Evolutionary conservation across 2,797 vertebrate genomes (phyloP).

Genomic region (Hozukius guyotensis): DNA sequence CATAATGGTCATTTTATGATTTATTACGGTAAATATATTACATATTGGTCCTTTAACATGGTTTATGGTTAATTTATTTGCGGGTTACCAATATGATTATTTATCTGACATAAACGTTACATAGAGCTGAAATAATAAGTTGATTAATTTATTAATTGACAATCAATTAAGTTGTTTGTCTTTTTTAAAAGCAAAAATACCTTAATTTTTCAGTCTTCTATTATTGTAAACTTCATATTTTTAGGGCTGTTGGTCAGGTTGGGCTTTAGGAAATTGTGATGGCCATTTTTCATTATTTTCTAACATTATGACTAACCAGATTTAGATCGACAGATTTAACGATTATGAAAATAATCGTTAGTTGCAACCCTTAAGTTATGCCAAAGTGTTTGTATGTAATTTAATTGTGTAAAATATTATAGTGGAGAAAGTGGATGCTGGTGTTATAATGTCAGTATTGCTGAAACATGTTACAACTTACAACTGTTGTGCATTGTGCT

Average conservation of each 20-base stretch:
- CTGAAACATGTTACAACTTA: not conserved
- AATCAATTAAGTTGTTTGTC: not conserved
- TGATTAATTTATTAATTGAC: not conserved
- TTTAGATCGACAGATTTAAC: not conserved
- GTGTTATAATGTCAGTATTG: not conserved
- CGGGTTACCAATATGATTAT: not conserved
- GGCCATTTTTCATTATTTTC: not conserved
- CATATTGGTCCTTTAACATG: not conserved
- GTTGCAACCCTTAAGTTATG: not conserved
- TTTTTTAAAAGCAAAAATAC: not conserved
- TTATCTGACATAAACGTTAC: not conserved
- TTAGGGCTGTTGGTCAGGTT: not conserved
- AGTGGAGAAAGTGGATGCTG: not conserved
- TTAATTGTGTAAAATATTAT: not conserved
- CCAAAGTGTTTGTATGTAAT: not conserved
- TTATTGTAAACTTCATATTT: not conserved
- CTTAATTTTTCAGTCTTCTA: not conserved
- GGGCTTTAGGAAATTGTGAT: not conserved
- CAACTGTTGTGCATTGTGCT: not conserved
- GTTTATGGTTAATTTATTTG: not conserved
- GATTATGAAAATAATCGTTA: not conserved
- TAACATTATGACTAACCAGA: not conserved
- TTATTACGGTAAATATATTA: too few species aligned
- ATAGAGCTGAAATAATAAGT: not conserved
- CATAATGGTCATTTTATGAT: too few species aligned